Evolutionary conservation across 1,140 invertebrate genomes (phyloP).

Genomic region (Probaryconus sp.): DNA sequence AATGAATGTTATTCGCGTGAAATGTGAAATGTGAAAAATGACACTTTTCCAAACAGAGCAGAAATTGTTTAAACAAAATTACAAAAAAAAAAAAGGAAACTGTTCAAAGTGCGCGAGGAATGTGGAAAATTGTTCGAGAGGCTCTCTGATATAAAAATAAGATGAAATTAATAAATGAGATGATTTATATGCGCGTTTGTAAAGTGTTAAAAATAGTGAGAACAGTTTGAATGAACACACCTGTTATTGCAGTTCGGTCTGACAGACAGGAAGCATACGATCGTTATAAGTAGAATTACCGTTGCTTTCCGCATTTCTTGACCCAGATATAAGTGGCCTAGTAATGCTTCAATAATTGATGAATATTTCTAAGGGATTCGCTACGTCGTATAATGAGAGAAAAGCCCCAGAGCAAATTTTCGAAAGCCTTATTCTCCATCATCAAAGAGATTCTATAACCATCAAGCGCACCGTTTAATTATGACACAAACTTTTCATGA

Average conservation of each 20-base stretch:
- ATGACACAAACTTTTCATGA: constrained; percentile 34
- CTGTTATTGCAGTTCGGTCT: constrained; percentile 23
- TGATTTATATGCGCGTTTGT: too few relatives aligned
- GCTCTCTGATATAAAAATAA: too few relatives aligned
- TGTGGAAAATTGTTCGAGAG: too few relatives aligned
- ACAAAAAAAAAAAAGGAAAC: too few relatives aligned
- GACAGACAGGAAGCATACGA: constrained; percentile 24
- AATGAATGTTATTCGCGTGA: too few relatives aligned
- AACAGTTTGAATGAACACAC: constrained; percentile 24
- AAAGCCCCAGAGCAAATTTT: constrained; percentile 31
- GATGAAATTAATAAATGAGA: too few relatives aligned
- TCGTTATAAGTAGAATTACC: constrained; percentile 27
- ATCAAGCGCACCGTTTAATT: constrained; percentile 42
- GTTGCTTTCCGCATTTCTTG: constrained; percentile 54
- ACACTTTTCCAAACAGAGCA: too few relatives aligned
- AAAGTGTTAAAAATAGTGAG: too few relatives aligned
- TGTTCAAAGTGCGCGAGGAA: too few relatives aligned
- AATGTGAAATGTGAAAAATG: too few relatives aligned
- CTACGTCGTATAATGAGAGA: constrained; percentile 29
- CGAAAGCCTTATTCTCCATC: constrained; percentile 26
- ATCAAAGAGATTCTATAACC: constrained; percentile 49
- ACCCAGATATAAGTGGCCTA: constrained; percentile 48
- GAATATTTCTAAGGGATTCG: constrained; percentile 50
- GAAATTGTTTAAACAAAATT: too few relatives aligned
- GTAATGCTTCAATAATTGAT: constrained; percentile 44